Evolutionary conservation across 2,797 vertebrate species (phyloP), one percentile per base, ranked within the genome.

Genomic region (Otolemur crassicaudatus): DNA sequence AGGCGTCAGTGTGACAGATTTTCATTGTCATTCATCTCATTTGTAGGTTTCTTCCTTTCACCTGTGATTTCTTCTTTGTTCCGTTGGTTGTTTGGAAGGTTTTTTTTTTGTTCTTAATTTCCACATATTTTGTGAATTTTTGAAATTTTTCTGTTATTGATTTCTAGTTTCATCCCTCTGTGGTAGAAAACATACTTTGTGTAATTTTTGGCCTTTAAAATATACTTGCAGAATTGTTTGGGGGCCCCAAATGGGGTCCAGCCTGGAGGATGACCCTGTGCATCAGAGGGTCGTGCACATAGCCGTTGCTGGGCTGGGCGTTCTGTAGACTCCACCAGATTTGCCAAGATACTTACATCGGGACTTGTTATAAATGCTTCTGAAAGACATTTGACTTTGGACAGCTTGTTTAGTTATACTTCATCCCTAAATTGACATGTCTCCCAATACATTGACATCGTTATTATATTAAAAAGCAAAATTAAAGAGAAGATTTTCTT

Each of bases 11-110:
- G 23, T 58, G 2, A 43, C 87, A n/a, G 27, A 49, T 83, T 87
- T 96, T 93, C 6, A 76, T 87, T 94, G 88, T 87, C 20, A 84
- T 87, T 60, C 19, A 69, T 92, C 79, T 94, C n/a, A 53, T 67
- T 67, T 2, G 34, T 69, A 9, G 75, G 13, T 90, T 96, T 95
- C 73, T 43, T 72, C 20, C 25, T 94, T 89, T 91, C 16, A 12
- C 60, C 79, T 61, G 22, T 91, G 20, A 79, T 87, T 81, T 22
- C n/a, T 93, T 17, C 69, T 77, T 88, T 87, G 73, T 79, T 40
- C 46, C 3, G 43, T 49, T 92, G 14, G 8, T 85, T 81, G 85
- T 92, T 90, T 92, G 34, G 9, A 77, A 95, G 37, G 5, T 40
- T 40, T 40, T 4, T 53, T 91, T 3, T 56, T 6, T 76, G 88